Percentiles rank a stretch among this genome's conserved stretches.
Conservation (phyloP, 1,140 invertebrate species). For the Drosophila bipectinata region DNA sequence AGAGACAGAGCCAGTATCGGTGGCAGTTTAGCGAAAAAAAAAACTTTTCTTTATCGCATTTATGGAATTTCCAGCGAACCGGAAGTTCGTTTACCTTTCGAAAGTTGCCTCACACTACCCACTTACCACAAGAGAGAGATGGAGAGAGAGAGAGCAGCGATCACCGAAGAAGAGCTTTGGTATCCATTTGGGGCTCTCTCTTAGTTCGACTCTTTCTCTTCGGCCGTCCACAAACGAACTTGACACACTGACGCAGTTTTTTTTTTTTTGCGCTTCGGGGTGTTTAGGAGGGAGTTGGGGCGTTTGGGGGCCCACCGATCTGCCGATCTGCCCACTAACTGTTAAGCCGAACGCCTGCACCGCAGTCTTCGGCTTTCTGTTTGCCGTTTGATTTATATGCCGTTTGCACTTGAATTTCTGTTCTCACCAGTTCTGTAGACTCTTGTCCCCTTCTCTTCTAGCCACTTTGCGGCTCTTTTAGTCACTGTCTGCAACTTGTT, state of each 20-base stretch:
- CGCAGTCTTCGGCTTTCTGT: slow-evolving; percentile 59
- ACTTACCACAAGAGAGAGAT: slow-evolving; percentile 20
- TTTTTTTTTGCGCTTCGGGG: slow-evolving; percentile 30
- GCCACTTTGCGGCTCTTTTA: slow-evolving; percentile 21
- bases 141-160: slow-evolving; percentile 20
- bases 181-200: slow-evolving; percentile 12
- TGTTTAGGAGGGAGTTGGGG: not conserved
- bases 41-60: slow-evolving; percentile 37
- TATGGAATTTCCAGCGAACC: slow-evolving; percentile 60
- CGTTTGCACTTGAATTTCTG: slow-evolving; percentile 76
- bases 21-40: not conserved
- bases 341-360: slow-evolving; percentile 65
- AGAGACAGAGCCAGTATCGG: slow-evolving; percentile 10
- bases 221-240: slow-evolving; percentile 68
- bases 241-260: slow-evolving; percentile 80
- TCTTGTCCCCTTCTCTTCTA: not conserved
- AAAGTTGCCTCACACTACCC: slow-evolving; percentile 35
- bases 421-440: slow-evolving; percentile 24
- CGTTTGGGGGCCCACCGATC: slow-evolving; percentile 2
- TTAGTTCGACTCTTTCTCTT: slow-evolving; percentile 23
- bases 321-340: slow-evolving; percentile 54
- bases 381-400: slow-evolving; percentile 77
- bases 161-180: not conserved
- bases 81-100: slow-evolving; percentile 81
- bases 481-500: slow-evolving; percentile 63